phyloP scores from a whole-genome alignment of 2,797 vertebrate species.

The Heteromormyrus szaboi region DNA sequence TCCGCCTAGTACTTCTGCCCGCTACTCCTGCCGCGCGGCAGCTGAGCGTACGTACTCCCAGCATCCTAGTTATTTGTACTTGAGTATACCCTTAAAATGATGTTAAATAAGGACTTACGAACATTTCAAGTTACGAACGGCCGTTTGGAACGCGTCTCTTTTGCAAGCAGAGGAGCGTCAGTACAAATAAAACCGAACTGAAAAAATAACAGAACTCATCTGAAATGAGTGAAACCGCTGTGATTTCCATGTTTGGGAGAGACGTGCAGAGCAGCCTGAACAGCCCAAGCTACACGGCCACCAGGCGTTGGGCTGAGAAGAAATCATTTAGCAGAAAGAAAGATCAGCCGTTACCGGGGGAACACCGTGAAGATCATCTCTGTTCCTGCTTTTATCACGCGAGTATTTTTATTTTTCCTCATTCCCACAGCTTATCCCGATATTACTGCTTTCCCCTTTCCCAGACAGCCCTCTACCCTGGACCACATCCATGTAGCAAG shows the following conservation, averaged over 20 bases:
- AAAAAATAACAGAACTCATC: not conserved
- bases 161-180: no score
- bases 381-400: not conserved
- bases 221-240: not conserved
- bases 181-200: not conserved
- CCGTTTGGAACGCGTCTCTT: no score
- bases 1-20: no score
- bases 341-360: not conserved
- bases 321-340: not conserved
- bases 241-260: not conserved
- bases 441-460: not conserved
- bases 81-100: no score
- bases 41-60: no score
- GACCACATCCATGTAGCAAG: not conserved
- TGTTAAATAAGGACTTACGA: no score
- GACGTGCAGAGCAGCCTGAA: not conserved
- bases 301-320: not conserved
- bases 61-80: no score
- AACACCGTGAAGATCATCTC: not conserved
- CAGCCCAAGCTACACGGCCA: not conserved
- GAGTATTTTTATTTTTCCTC: not conserved
- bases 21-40: no score
- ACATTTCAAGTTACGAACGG: no score
- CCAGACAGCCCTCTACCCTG: not conserved
- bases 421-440: not conserved